These are phyloP conservation scores for Indicator indicator DNA, from an alignment of 2,113 vertebrate genomes.

Conservation along the genomic window DNA sequence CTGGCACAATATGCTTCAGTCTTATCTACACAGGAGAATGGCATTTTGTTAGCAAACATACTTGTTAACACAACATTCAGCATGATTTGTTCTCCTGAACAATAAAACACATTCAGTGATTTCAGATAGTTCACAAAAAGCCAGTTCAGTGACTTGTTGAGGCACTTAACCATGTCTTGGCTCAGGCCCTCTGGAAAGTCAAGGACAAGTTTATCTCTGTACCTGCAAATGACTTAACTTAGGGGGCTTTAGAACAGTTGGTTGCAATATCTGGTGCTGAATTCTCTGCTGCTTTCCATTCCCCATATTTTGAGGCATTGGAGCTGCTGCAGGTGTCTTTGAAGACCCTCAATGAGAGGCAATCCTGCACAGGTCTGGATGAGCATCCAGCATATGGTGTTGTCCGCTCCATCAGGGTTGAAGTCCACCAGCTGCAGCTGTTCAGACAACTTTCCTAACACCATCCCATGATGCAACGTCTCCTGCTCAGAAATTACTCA, in stretches of 20 bases:
- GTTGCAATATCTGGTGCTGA: not conserved
- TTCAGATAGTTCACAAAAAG: conserved; percentile 7
- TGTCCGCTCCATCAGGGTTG: rapidly evolving
- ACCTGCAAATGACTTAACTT: not conserved
- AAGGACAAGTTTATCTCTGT: conserved; percentile 15
- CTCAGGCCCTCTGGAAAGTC: not conserved
- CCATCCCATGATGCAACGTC: conserved; percentile 63
- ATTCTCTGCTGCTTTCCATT: not conserved
- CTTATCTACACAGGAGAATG: not conserved
- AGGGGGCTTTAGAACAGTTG: not conserved
- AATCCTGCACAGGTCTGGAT: not conserved
- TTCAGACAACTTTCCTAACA: conserved; percentile 49
- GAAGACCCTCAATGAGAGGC: not conserved
- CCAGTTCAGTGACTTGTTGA: not conserved
- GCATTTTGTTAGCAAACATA: not conserved
- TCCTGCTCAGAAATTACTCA: conserved; percentile 69
- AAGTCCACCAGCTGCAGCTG: conserved; percentile 38
- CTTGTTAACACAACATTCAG: not conserved
- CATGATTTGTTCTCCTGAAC: conserved; percentile 2
- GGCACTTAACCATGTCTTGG: not conserved
- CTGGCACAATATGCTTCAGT: not conserved
- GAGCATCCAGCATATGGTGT: not conserved
- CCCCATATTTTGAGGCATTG: rapidly evolving
- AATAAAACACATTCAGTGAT: not conserved
- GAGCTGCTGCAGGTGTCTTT: not conserved